phyloP scores from a whole-genome alignment of 2,888 invertebrate genomes.

The Hirtodrosophila histrioides region DNA sequence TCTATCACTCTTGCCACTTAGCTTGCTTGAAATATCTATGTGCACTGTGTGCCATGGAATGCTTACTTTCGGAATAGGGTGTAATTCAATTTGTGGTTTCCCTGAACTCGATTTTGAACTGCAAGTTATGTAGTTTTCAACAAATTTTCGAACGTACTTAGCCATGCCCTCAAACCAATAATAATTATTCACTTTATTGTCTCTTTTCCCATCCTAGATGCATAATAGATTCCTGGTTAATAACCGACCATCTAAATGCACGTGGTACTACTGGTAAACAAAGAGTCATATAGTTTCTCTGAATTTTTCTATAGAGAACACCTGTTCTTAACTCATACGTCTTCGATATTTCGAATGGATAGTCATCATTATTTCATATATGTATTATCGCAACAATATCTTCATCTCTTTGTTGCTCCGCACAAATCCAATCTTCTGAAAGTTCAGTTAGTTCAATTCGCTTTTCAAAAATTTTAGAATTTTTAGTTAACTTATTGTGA shows the following conservation, averaged over 20 bases:
- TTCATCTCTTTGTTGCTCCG: no score
- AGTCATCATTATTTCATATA: no score
- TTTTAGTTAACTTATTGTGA: background rate
- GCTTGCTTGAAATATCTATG: background rate
- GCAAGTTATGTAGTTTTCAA: constrained; percentile 4
- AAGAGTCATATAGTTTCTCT: background rate
- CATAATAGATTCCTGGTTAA: constrained; percentile 19
- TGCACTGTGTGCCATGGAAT: constrained; percentile 10
- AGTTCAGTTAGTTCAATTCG: background rate
- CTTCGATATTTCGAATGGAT: no score
- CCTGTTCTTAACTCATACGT: no score
- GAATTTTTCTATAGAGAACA: constrained; percentile 1
- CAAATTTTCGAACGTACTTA: background rate
- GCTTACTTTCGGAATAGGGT: constrained; percentile 10
- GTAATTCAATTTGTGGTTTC: constrained; percentile 12
- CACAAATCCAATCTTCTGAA: no score
- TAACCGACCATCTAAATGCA: constrained; percentile 13
- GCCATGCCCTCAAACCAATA: background rate
- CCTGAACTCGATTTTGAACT: background rate
- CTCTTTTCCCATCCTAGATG: constrained; percentile 9
- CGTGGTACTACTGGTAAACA: constrained; percentile 7
- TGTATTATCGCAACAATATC: no score
- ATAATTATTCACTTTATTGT: background rate
- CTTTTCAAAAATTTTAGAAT: background rate
- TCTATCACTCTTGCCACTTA: constrained; percentile 4